Percentiles rank a stretch among this genome's conserved stretches.
Conservation (phyloP, 1,140 invertebrate species). For the Panagrolaimus sp. region DNA sequence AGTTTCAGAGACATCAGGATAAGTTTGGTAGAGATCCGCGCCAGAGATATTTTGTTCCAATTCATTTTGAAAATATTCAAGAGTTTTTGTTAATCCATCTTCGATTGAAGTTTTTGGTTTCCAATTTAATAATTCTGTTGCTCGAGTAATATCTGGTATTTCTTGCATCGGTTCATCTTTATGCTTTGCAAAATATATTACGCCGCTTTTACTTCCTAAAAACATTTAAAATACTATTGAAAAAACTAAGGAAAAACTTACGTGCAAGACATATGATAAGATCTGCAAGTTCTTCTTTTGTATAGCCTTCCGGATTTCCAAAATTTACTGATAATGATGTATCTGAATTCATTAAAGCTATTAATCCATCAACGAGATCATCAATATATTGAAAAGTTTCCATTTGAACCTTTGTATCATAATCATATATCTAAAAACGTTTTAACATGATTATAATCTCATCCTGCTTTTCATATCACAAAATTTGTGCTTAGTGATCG, state of each 20-base stretch:
- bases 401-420: conserved; percentile 90
- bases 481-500: too few relatives aligned
- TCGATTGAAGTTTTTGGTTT: conserved; percentile 70
- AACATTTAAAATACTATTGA: too few relatives aligned
- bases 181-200: conserved; percentile 66
- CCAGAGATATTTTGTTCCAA: conserved; percentile 45
- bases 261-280: conserved; percentile 74
- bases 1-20: too few relatives aligned
- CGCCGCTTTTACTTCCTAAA: conserved; percentile 72
- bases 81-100: conserved; percentile 50
- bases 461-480: too few relatives aligned
- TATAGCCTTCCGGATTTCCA: conserved; percentile 95
- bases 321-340: conserved; percentile 87
- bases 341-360: conserved; percentile 86
- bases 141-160: conserved; percentile 82
- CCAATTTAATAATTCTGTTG: conserved; percentile 80
- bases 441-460: too few relatives aligned
- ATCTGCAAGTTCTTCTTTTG: conserved; percentile 86
- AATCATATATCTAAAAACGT: too few relatives aligned
- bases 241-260: conserved; percentile 54
- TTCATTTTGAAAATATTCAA: conserved; percentile 51
- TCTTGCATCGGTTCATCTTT: conserved; percentile 85
- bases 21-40: too few relatives aligned
- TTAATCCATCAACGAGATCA: conserved; percentile 89
- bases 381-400: conserved; percentile 96